Evolutionary conservation across 1,140 invertebrate genomes (phyloP).

Genomic region (Ridgeia piscesae): DNA sequence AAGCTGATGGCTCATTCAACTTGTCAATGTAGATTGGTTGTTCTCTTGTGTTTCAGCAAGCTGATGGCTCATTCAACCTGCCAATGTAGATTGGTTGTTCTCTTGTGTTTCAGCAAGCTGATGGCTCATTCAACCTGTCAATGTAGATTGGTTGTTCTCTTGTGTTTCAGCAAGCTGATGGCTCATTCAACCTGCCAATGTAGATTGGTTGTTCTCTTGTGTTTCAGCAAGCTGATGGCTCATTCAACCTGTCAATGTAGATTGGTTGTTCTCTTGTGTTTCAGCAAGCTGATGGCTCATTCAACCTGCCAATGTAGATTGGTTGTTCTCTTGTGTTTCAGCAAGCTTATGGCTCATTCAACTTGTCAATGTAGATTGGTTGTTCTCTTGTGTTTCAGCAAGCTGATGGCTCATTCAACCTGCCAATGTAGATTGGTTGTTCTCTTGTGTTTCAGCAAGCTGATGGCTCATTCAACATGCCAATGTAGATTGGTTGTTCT

Average conservation of each 20-base stretch:
- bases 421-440: slow-evolving; percentile 47
- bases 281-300: slow-evolving; percentile 68
- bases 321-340: slow-evolving; percentile 31
- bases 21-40: slow-evolving; percentile 59
- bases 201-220: slow-evolving; percentile 16
- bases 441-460: slow-evolving; percentile 56
- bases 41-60: slow-evolving; percentile 53
- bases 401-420: slow-evolving; percentile 78
- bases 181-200: slow-evolving; percentile 74
- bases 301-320: slow-evolving; percentile 69
- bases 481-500: not conserved
- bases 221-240: slow-evolving; percentile 66
- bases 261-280: slow-evolving; percentile 25
- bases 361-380: slow-evolving; percentile 64
- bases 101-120: slow-evolving; percentile 58
- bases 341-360: slow-evolving; percentile 73
- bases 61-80: slow-evolving; percentile 81
- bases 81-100: not conserved
- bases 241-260: slow-evolving; percentile 71
- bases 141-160: not conserved
- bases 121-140: slow-evolving; percentile 79
- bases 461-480: slow-evolving; percentile 73
- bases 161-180: slow-evolving; percentile 64
- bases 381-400: slow-evolving; percentile 49
- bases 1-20: slow-evolving; percentile 76